These are phyloP conservation scores for Cheirogaleus medius DNA, from an alignment of 2,113 vertebrate genomes.

Conservation along the genomic window DNA sequence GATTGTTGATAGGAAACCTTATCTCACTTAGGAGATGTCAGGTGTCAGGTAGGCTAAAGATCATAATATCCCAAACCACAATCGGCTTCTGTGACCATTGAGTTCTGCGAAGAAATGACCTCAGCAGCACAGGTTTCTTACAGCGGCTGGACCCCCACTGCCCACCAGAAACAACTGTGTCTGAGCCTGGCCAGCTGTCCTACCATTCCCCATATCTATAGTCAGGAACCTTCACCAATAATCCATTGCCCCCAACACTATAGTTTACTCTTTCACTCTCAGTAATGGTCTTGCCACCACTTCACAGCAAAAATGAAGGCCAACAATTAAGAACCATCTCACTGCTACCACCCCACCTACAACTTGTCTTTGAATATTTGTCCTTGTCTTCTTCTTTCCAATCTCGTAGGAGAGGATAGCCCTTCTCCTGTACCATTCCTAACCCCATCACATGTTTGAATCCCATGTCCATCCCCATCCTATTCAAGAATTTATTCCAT, in stretches of 20 bases:
- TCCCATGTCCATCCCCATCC: not conserved
- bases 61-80: not conserved
- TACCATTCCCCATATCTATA: not conserved
- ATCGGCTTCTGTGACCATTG: not conserved
- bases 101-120: not conserved
- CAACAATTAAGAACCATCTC: not conserved
- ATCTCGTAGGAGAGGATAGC: not conserved
- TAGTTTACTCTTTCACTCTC: not conserved
- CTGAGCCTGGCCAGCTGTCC: not conserved
- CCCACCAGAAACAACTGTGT: not conserved
- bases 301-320: not conserved
- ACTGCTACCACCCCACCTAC: not conserved
- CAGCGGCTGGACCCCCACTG: not conserved
- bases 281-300: not conserved
- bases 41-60: not conserved
- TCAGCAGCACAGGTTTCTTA: not conserved
- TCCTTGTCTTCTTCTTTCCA: not conserved
- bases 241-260: not conserved
- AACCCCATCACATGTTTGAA: not conserved
- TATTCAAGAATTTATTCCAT: not conserved
- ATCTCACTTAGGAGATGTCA: not conserved
- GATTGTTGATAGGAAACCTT: not conserved
- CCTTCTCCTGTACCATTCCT: not conserved
- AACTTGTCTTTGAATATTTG: not conserved
- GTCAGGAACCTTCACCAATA: not conserved